Percentiles rank a stretch among this genome's conserved stretches.
phyloP scores from a whole-genome alignment of 1,140 invertebrate species.

The Bombus waltoni region DNA sequence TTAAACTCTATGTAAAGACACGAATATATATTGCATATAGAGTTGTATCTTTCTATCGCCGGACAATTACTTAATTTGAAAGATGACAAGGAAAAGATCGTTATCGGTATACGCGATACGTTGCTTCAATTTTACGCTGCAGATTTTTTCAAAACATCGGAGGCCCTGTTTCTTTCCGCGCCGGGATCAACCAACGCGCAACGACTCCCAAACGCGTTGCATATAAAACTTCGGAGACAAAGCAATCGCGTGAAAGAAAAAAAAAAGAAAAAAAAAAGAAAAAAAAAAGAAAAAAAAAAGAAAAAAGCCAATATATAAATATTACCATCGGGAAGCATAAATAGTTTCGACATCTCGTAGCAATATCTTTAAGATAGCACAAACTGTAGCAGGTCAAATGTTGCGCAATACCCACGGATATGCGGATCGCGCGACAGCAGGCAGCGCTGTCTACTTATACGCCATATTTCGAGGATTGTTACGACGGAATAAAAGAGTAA shows the following conservation, averaged over 20 bases:
- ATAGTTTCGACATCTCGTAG: not conserved
- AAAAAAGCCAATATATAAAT: not conserved
- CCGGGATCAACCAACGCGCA: accelerated
- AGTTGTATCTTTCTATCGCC: not conserved
- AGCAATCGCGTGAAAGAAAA: no score
- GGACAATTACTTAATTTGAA: not conserved
- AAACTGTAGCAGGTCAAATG: not conserved
- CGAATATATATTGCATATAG: not conserved
- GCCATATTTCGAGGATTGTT: conserved; percentile 65
- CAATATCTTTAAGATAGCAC: not conserved
- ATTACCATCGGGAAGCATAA: not conserved
- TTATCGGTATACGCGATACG: no score
- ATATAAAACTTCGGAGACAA: not conserved
- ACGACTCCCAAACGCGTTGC: accelerated
- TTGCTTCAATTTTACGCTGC: not conserved
- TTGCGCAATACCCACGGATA: conserved; percentile 31
- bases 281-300: no score
- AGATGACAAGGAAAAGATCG: not conserved
- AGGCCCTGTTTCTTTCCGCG: not conserved
- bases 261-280: no score
- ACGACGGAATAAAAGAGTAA: conserved; percentile 52
- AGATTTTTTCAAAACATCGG: not conserved
- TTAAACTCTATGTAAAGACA: no score
- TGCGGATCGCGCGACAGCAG: not conserved
- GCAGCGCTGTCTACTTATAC: conserved; percentile 61